Conservation (phyloP, 2,888 invertebrate species). For the Copidosoma aretas region DNA sequence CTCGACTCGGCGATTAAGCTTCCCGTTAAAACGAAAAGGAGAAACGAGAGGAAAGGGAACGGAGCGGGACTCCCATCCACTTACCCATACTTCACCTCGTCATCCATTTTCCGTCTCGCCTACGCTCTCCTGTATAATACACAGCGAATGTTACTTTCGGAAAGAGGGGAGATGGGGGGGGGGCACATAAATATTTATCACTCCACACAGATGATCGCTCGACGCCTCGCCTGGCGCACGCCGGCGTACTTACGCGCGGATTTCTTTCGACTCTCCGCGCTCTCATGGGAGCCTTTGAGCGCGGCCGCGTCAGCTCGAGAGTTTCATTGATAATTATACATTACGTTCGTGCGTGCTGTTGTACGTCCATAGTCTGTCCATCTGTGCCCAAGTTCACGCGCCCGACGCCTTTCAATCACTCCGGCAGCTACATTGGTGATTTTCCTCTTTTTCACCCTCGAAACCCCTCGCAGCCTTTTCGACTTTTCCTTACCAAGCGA, state of each 20-base stretch:
- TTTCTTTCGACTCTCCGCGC: slow-evolving; percentile 2
- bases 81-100: neutral
- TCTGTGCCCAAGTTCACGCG: too few relatives aligned
- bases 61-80: neutral
- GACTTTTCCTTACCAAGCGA: too few relatives aligned
- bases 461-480: too few relatives aligned
- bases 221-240: slow-evolving; percentile 42
- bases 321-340: too few relatives aligned
- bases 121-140: slow-evolving; percentile 23
- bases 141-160: too few relatives aligned
- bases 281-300: too few relatives aligned
- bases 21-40: slow-evolving; percentile 56
- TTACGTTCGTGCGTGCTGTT: too few relatives aligned
- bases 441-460: too few relatives aligned
- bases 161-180: slow-evolving; percentile 17
- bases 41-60: neutral
- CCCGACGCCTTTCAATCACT: too few relatives aligned
- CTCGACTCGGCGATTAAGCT: slow-evolving; percentile 59
- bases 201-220: neutral
- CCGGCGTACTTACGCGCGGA: slow-evolving; percentile 48
- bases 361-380: too few relatives aligned
- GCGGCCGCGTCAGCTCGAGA: too few relatives aligned
- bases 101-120: slow-evolving; percentile 4
- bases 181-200: slow-evolving; percentile 55
- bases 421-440: too few relatives aligned